Evolutionary conservation across 1,140 invertebrate species (phyloP).

Genomic region (Campoletis sonorensis): DNA sequence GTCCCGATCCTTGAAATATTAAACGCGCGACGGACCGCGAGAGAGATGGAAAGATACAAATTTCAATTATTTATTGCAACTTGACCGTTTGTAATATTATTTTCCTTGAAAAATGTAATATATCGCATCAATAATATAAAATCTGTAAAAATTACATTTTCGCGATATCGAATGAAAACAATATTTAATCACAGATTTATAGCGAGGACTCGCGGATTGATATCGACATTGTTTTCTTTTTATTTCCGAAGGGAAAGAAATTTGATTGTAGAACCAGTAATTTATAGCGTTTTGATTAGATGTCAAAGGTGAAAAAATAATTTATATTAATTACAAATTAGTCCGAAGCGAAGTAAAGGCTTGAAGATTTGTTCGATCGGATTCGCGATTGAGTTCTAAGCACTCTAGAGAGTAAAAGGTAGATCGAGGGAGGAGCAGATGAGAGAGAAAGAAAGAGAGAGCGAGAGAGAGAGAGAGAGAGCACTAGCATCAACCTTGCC

Average conservation of each 20-base stretch:
- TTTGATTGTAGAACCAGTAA: too few species aligned
- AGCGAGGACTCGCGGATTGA: too few species aligned
- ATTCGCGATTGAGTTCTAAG: constrained; percentile 32
- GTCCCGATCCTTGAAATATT: constrained; percentile 47
- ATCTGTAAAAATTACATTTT: too few species aligned
- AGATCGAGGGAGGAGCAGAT: neutral
- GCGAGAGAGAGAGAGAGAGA: too few species aligned
- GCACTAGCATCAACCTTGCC: constrained; percentile 16
- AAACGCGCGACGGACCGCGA: constrained; percentile 43
- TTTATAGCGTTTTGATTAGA: neutral
- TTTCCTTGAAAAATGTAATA: neutral
- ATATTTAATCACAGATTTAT: too few species aligned
- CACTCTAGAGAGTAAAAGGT: constrained; percentile 1
- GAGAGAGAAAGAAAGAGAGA: too few species aligned
- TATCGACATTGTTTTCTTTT: too few species aligned
- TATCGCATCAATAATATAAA: neutral
- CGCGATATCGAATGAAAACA: too few species aligned
- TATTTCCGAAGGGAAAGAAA: too few species aligned
- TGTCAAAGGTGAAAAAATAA: neutral
- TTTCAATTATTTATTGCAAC: neutral
- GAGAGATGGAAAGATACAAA: neutral
- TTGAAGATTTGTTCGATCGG: constrained; percentile 21
- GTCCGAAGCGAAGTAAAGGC: too few species aligned
- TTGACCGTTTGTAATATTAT: constrained; percentile 19
- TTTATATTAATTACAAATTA: neutral